Base-by-base conservation (phyloP, 2,888 invertebrate species). In the Aspidiotus rigidus region DNA sequence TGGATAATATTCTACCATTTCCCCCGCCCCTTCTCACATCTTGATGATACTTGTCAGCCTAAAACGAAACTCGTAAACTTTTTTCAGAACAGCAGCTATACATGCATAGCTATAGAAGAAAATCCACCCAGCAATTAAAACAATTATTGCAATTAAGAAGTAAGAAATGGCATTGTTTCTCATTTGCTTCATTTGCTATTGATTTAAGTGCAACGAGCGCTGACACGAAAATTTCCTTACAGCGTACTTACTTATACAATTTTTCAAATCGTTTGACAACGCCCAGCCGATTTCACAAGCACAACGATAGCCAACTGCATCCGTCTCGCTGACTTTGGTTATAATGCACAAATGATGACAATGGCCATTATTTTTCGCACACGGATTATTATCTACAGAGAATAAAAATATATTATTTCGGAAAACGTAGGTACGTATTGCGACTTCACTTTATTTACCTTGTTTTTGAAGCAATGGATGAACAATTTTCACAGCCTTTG, bases 271-370 rank as follows among this genome's bases (percentile, higher is more conserved):
- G 0, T 80, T 79, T 44, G 85, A 84, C 41, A 96, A 79, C 73
- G 86, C 83, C 80, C 86, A 94, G 8, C 96, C 96, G 44, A 93
- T 89, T 73, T 89, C 86, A 77, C 96, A 97, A 57, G 93, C 91
- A 79, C 97, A 97, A 7, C 93, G 83, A 78, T 88, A 96, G 0
- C 81, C 80, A 10, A 74, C 77, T n/a, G 13, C n/a, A 15, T 66
- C 66, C 13, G 42, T 41, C 61, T 78, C 79, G 69, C 83, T 84
- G 1, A 85, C 83, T 53, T 88, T 87, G 0, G 94, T 93, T 0
- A 96, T 86, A 64, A 96, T 90, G 77, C 96, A 97, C 86, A 97
- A 87, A 74, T 97, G 95, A 62, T 92, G 86, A 78, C 97, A 97
- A 0, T 88, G 89, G 0, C 93, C 93, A 74, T 93, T 93, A 76